Conservation (phyloP, 2,113 vertebrate species). For the Zosterops pallidus region DNA sequence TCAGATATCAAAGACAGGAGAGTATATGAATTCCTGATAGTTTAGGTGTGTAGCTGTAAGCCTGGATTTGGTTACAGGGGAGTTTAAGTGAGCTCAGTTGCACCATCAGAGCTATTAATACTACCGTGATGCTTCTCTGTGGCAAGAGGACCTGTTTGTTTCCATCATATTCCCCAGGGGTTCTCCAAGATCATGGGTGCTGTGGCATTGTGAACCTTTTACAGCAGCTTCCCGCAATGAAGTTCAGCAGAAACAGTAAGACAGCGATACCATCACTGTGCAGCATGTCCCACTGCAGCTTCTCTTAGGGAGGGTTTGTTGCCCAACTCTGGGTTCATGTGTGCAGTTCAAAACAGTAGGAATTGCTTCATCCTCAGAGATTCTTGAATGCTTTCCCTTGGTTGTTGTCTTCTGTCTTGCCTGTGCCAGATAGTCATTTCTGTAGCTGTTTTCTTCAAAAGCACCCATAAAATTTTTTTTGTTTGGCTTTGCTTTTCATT, state of each 20-base stretch:
- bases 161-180: background rate
- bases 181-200: background rate
- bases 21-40: background rate
- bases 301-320: background rate
- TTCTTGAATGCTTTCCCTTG: constrained; percentile 43
- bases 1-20: background rate
- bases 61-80: background rate
- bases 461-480: constrained; percentile 28
- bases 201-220: background rate
- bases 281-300: background rate
- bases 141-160: background rate
- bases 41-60: background rate
- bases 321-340: background rate
- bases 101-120: background rate
- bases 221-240: background rate
- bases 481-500: constrained; percentile 14
- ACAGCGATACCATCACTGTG: background rate
- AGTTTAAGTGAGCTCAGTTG: background rate
- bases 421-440: constrained; percentile 1
- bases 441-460: constrained; percentile 46
- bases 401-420: constrained; percentile 25
- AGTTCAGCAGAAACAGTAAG: background rate
- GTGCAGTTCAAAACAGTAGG: constrained; percentile 56
- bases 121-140: background rate
- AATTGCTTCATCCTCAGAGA: constrained; percentile 48